These are phyloP conservation scores for Pandion haliaetus DNA, from an alignment of 2,113 vertebrate species.

Conservation along the genomic window DNA sequence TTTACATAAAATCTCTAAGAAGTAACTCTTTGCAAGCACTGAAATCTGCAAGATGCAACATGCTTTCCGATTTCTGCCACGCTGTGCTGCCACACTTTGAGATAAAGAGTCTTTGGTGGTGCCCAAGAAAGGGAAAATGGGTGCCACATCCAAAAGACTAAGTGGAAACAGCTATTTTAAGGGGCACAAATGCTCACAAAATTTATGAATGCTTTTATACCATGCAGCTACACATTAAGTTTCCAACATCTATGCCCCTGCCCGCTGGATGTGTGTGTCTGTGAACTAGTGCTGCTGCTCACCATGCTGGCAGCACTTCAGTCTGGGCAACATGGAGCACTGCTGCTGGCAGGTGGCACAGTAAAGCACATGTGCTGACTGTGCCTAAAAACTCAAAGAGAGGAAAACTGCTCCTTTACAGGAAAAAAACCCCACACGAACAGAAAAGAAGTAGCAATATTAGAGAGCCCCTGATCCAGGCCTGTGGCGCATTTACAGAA, in stretches of 20 bases:
- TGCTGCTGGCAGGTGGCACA: background rate
- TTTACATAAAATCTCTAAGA: background rate
- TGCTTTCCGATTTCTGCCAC: background rate
- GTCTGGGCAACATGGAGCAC: background rate
- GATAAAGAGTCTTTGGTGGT: background rate
- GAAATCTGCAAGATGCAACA: background rate
- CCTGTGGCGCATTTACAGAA: background rate
- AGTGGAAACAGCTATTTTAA: background rate
- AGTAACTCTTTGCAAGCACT: background rate
- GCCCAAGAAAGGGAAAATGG: background rate
- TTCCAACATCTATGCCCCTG: background rate
- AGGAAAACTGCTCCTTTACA: background rate
- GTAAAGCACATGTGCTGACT: background rate
- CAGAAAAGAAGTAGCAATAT: background rate
- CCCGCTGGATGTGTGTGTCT: background rate
- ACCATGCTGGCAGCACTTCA: background rate
- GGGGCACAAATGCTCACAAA: background rate
- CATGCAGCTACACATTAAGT: accelerated
- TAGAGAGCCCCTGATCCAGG: background rate
- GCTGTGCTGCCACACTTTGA: background rate
- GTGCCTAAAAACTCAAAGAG: background rate
- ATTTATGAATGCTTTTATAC: background rate
- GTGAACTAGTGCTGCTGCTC: background rate
- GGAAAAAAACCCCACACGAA: background rate
- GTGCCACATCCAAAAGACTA: background rate